Evolutionary conservation across 2,797 vertebrate genomes (phyloP), one percentile per base, ranked within the genome.

Genomic region (Coranthus polyacanthus): DNA sequence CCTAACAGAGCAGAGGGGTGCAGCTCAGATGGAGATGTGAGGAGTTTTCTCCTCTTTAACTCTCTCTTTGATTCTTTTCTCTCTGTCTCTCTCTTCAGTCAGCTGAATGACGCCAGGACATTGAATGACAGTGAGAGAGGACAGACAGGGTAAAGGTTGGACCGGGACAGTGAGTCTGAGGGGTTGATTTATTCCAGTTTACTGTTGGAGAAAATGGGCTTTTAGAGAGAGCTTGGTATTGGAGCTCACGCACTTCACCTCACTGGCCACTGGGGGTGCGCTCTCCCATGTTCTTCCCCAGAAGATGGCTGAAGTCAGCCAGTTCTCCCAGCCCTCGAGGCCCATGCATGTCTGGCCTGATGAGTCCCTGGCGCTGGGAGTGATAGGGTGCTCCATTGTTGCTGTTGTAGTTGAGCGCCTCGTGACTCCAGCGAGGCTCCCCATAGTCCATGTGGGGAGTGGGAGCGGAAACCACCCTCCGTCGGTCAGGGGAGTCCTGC

Each of bases 401-500:
- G 89, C 93, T 93, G 49, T 94, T 95, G 64, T 94, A 96, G 92
- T 94, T 96, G 90, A 95, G 94, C 0, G 94, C 94, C 59, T 97
- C 95, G 0, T 95, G 94, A 85, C 92, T 95, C 95, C 96, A 96
- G 37, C 93, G 95, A 26, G 91, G 83, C 56, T 94, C 83, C 74
- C 92, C 93, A 26, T 95, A 95, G 85, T 96, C 95, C 74, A 88
- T 87, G 50, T 97, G 95, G 55, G 95, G 95, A 0, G 94, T 92
- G 15, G 96, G 96, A 3, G 97, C 96, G 0, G 97, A 98, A 5
- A 97, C 95, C 72, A 96, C 96, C 78, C 95, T 92, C 79, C 96
- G 94, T 44, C 96, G 94, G 73, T 98, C 95, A 0, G 96, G 96
- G 55, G 96, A 97, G 88, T 95, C 94, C 68, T 92, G 96, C 0